Percentiles rank a stretch among this genome's conserved stretches.
phyloP scores from a whole-genome alignment of 2,888 invertebrate species.

The Dilophus febrilis region DNA sequence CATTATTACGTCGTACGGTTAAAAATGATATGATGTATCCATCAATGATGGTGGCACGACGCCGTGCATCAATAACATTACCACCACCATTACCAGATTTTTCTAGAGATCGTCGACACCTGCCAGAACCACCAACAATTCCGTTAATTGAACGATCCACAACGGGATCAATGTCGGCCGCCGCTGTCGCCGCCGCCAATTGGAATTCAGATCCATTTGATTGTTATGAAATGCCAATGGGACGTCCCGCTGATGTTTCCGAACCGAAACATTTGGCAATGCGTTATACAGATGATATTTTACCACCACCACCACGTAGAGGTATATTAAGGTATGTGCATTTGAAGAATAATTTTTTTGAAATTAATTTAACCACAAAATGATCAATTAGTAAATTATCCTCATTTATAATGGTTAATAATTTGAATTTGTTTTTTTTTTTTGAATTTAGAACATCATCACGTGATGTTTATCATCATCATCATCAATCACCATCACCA shows the following conservation, averaged over 20 bases:
- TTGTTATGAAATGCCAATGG: constrained; percentile 21
- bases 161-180: background rate
- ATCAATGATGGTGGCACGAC: no score
- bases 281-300: constrained; percentile 18
- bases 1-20: constrained; percentile 18
- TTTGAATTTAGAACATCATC: constrained; percentile 1
- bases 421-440: no score
- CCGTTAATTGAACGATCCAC: background rate
- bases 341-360: no score
- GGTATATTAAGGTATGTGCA: constrained; percentile 12
- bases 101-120: constrained; percentile 3
- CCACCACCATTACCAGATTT: constrained; percentile 10
- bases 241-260: constrained; percentile 5
- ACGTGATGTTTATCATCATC: constrained; percentile 5
- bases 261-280: constrained; percentile 15
- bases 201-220: constrained; percentile 22
- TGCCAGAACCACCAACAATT: constrained; percentile 2
- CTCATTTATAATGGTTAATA: no score
- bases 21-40: constrained; percentile 21
- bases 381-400: no score
- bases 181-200: constrained; percentile 4
- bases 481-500: constrained; percentile 13
- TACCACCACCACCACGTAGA: constrained; percentile 14
- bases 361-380: no score
- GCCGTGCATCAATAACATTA: no score